Conservation (phyloP, 1,140 invertebrate species). For the Anagrus nilaparvatae region DNA sequence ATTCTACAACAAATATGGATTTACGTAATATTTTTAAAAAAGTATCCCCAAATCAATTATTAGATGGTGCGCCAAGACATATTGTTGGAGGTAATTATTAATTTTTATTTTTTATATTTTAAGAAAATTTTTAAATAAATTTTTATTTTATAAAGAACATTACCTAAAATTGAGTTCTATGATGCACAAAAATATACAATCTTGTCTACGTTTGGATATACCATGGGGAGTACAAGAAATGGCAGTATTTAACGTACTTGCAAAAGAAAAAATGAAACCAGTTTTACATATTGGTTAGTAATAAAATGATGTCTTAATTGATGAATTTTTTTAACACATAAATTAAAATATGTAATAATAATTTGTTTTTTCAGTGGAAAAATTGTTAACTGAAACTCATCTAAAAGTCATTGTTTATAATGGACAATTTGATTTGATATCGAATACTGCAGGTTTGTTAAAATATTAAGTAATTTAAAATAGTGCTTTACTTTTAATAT, state of each 20-base stretch:
- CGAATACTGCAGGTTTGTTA: background rate
- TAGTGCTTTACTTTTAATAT: too few relatives aligned
- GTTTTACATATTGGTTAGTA: constrained; percentile 48
- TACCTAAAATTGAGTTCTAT: too few relatives aligned
- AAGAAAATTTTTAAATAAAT: too few relatives aligned
- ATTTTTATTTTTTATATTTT: too few relatives aligned
- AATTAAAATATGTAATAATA: constrained; percentile 21
- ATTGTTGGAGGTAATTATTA: background rate
- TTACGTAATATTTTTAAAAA: background rate
- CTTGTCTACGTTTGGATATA: too few relatives aligned
- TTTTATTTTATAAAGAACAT: too few relatives aligned
- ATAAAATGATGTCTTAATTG: background rate
- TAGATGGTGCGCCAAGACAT: background rate
- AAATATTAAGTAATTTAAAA: constrained; percentile 26
- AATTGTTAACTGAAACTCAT: constrained; percentile 62
- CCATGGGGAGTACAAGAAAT: constrained; percentile 53
- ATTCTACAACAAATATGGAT: background rate
- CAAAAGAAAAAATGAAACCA: constrained; percentile 51
- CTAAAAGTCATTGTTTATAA: constrained; percentile 14
- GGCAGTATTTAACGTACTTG: constrained; percentile 46
- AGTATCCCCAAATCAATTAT: too few relatives aligned
- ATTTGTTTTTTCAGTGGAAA: constrained; percentile 66
- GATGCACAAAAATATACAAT: too few relatives aligned
- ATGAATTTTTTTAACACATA: background rate
- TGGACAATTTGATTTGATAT: background rate